Conservation (phyloP, 2,888 invertebrate species). For the Drosophila borealis region DNA sequence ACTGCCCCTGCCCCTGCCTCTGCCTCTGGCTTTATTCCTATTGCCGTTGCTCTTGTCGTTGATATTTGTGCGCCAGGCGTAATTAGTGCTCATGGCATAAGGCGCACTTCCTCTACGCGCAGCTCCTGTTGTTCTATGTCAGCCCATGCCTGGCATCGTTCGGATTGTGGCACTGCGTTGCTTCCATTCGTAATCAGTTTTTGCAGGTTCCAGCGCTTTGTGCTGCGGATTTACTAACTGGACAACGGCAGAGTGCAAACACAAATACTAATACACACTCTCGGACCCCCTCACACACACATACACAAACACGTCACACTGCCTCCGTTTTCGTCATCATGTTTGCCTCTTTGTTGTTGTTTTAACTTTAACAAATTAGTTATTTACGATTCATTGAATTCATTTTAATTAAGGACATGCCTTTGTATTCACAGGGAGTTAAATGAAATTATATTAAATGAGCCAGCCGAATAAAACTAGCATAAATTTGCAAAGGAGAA, state of each 20-base stretch:
- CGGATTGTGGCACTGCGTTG: conserved; percentile 38
- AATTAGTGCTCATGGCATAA: conserved; percentile 78
- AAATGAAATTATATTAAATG: conserved; percentile 29
- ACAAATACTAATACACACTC: conserved; percentile 1
- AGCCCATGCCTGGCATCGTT: conserved; percentile 36
- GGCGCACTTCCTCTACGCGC: conserved; percentile 68
- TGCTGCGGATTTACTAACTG: conserved; percentile 66
- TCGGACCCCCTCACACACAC: conserved; percentile 3
- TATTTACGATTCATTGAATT: conserved; percentile 62
- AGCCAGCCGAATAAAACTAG: too few relatives aligned
- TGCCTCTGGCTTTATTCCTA: conserved; percentile 11
- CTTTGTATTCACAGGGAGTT: conserved; percentile 8
- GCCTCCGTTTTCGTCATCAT: conserved; percentile 22
- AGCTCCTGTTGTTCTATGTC: conserved; percentile 37
- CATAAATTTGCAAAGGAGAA: too few relatives aligned
- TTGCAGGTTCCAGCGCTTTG: conserved; percentile 58
- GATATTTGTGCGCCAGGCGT: conserved; percentile 67
- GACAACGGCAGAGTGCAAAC: conserved; percentile 27
- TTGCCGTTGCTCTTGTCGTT: conserved; percentile 40
- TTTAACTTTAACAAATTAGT: conserved; percentile 62
- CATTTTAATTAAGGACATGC: conserved; percentile 48
- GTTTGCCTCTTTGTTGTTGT: conserved; percentile 33
- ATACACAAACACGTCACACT: conserved; percentile 21
- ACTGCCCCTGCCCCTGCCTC: conserved; percentile 6
- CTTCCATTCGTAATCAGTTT: conserved; percentile 77